A percentile compares a stretch with the other conserved stretches of the same genome.
These are phyloP conservation scores for Plumapathes pennacea DNA, from an alignment of 92 coral and sea anemone species.

Conservation along the genomic window DNA sequence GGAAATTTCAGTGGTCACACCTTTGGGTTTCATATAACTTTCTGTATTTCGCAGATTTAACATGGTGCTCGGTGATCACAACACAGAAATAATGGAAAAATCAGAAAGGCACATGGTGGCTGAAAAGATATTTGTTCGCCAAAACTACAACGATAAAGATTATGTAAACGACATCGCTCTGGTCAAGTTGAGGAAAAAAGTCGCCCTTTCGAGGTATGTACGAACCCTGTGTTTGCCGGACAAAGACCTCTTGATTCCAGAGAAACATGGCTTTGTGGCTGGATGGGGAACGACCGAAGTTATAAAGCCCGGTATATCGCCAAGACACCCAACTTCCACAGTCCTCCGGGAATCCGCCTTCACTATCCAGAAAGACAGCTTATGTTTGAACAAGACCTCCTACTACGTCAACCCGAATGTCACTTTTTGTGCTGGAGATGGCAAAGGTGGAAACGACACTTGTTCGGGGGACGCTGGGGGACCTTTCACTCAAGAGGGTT, in stretches of 20 bases:
- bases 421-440: slow-evolving; percentile 41
- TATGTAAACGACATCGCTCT: slow-evolving; percentile 67
- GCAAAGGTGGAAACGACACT: slow-evolving; percentile 25
- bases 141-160: slow-evolving; percentile 38
- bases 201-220: slow-evolving; percentile 53
- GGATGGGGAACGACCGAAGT: too few species aligned
- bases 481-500: slow-evolving; percentile 15
- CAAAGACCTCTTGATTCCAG: slow-evolving; percentile 22
- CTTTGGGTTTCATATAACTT: too few species aligned
- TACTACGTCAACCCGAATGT: slow-evolving; percentile 15
- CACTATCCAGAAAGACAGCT: too few species aligned
- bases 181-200: slow-evolving; percentile 54
- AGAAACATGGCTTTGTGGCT: slow-evolving; percentile 60
- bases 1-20: too few species aligned
- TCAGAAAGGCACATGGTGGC: too few species aligned
- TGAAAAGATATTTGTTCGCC: slow-evolving; percentile 38
- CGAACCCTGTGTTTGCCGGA: slow-evolving; percentile 68
- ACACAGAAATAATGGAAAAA: too few species aligned
- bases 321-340: too few species aligned
- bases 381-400: too few species aligned
- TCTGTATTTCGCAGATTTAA: too few species aligned
- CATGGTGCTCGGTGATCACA: too few species aligned
- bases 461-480: slow-evolving; percentile 52
- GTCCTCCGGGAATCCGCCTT: too few species aligned
- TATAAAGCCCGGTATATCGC: too few species aligned